phyloP scores from a whole-genome alignment of 1,140 invertebrate genomes.

The Temnothorax curvispinosus region DNA sequence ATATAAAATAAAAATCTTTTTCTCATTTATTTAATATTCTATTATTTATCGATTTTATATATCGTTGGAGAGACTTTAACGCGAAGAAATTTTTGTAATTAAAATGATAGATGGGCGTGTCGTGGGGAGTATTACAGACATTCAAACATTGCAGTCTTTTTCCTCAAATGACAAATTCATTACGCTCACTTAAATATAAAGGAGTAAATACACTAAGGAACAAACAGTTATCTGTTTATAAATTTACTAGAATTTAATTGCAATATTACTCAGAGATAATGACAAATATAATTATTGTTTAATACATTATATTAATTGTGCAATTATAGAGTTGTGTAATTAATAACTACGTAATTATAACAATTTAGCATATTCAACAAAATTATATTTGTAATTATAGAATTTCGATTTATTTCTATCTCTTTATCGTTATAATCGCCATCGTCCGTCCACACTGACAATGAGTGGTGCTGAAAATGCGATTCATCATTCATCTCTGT shows the following conservation, averaged over 20 bases:
- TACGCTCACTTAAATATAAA: neutral
- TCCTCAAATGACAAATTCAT: neutral
- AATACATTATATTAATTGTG: neutral
- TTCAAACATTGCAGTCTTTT: neutral
- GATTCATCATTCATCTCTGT: conserved; percentile 36
- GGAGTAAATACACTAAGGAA: neutral
- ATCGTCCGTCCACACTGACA: neutral
- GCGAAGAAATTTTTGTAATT: neutral
- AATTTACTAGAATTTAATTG: conserved; percentile 15
- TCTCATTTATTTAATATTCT: neutral
- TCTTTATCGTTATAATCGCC: conserved; percentile 29
- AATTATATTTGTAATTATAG: conserved; percentile 15
- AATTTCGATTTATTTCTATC: conserved; percentile 4
- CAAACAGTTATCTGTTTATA: neutral
- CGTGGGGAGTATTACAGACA: neutral
- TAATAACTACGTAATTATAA: conserved; percentile 4
- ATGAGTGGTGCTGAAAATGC: conserved; percentile 4
- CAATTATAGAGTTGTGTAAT: conserved; percentile 14
- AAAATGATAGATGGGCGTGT: neutral
- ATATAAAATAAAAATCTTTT: neutral
- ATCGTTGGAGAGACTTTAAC: neutral
- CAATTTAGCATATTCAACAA: neutral
- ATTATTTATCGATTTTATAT: neutral
- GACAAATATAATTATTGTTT: conserved; percentile 22
- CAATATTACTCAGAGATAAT: conserved; percentile 12